These are phyloP conservation scores for Fringilla coelebs DNA, from an alignment of 2,797 vertebrate genomes.

Conservation along the genomic window DNA sequence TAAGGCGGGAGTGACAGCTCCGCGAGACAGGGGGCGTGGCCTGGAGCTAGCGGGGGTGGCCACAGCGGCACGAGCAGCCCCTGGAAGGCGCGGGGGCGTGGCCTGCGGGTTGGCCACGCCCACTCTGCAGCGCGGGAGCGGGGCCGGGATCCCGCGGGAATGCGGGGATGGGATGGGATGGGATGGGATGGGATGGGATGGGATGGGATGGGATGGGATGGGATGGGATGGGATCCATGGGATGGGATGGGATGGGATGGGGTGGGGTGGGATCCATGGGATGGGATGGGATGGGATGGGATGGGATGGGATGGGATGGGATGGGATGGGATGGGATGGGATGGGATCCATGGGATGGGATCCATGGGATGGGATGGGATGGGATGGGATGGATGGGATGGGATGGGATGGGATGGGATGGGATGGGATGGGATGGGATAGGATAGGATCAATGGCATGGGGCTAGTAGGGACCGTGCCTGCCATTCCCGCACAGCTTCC, in stretches of 20 bases:
- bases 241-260: too few species aligned
- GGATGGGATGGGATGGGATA: too few species aligned
- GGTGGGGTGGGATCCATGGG: background rate
- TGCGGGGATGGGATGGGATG: background rate
- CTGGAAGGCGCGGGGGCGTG: accelerated
- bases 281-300: background rate
- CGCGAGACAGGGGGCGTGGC: accelerated
- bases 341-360: too few species aligned
- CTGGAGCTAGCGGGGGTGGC: accelerated
- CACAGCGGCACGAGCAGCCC: accelerated
- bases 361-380: background rate
- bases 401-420: background rate
- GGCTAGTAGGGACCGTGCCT: too few species aligned
- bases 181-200: background rate
- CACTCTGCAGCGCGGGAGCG: accelerated
- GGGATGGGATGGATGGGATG: too few species aligned
- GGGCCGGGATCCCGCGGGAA: background rate
- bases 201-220: background rate
- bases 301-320: too few species aligned
- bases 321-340: background rate
- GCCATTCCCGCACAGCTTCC: too few species aligned
- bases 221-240: too few species aligned
- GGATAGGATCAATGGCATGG: too few species aligned
- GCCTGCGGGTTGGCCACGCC: accelerated
- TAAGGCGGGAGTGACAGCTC: accelerated